phyloP scores from a whole-genome alignment of 35 echinoderm and acorn worm species.

The Acanthaster planci region DNA sequence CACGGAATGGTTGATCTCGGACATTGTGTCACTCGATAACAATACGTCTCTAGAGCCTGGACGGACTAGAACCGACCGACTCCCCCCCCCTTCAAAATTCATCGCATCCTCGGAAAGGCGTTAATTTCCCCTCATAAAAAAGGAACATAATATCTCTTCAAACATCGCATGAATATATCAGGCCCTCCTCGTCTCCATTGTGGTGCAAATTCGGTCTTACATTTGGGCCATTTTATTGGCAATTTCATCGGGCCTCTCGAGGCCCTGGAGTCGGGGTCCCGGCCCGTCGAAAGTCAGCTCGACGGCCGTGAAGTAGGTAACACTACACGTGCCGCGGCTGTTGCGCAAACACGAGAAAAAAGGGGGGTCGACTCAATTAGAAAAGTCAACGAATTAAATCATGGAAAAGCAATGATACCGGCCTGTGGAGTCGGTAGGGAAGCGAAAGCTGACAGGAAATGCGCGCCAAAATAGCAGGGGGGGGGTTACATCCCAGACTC shows the following conservation, averaged over 20 bases:
- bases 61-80: too few relatives aligned
- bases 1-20: too few relatives aligned
- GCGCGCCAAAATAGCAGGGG: background rate
- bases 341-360: conserved; percentile 38
- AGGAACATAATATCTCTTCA: conserved; percentile 23
- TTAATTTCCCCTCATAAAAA: background rate
- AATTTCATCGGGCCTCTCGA: background rate
- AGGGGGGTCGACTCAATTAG: conserved; percentile 41
- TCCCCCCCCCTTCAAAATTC: too few relatives aligned
- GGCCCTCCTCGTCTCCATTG: background rate
- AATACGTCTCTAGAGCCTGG: too few relatives aligned
- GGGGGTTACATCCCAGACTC: too few relatives aligned
- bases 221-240: conserved; percentile 15
- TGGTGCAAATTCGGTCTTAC: conserved; percentile 1
- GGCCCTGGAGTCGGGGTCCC: background rate
- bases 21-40: too few relatives aligned
- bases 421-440: background rate
- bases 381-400: conserved; percentile 34
- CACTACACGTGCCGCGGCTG: conserved; percentile 13
- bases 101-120: background rate
- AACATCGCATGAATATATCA: conserved; percentile 15
- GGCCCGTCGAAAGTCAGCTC: background rate
- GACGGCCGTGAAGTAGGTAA: conserved; percentile 30
- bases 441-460: background rate
- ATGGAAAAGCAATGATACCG: conserved; percentile 26